Conservation (phyloP, 2,797 vertebrate species). For the Podargus strigoides region DNA sequence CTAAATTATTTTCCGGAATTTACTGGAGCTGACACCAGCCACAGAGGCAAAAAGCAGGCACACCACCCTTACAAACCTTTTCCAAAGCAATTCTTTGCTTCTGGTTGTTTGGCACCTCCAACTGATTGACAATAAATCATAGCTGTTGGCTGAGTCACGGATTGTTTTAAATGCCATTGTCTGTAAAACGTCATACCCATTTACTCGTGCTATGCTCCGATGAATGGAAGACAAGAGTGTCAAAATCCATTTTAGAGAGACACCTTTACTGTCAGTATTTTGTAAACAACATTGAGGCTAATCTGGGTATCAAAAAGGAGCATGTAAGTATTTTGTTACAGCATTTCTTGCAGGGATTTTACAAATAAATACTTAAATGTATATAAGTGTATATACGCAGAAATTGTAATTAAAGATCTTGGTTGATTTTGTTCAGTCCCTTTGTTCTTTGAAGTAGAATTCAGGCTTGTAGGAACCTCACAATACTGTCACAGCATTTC, state of each 20-base stretch:
- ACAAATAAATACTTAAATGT: not conserved
- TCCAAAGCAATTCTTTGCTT: constrained; percentile 8
- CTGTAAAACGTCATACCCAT: constrained; percentile 35
- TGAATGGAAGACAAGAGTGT: constrained; percentile 1
- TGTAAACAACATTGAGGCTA: not conserved
- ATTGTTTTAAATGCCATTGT: constrained; percentile 36
- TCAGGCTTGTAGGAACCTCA: not conserved
- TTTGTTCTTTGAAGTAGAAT: not conserved
- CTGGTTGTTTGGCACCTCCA: constrained; percentile 43
- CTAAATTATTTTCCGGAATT: not conserved
- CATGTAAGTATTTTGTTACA: not conserved
- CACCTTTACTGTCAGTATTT: not conserved
- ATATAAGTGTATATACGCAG: not conserved
- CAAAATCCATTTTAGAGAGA: constrained; percentile 21
- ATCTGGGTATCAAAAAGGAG: not conserved
- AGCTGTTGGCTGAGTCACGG: constrained; percentile 5
- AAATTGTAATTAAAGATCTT: not conserved
- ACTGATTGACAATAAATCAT: constrained; percentile 30
- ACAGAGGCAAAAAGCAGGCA: not conserved
- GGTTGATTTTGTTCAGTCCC: not conserved
- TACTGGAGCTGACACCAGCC: not conserved
- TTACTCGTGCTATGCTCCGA: constrained; percentile 20
- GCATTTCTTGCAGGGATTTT: not conserved
- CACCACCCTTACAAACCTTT: not conserved
- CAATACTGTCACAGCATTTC: not conserved